Base-by-base conservation (phyloP, 2,113 vertebrate genomes). In the Cyanoderma ruficeps region DNA sequence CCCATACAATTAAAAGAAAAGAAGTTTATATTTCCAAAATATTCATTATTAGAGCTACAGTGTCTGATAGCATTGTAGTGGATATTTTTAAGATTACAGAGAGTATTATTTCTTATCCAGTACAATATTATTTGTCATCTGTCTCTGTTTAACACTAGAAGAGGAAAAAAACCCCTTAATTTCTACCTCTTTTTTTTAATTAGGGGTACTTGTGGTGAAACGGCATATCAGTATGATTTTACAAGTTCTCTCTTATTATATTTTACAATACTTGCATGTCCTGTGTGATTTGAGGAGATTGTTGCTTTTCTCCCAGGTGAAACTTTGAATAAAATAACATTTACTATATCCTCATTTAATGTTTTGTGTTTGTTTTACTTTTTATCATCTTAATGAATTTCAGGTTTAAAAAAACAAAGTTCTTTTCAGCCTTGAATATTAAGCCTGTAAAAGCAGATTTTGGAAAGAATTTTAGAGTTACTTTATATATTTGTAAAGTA, bases 351-450 rank as follows among this genome's bases (percentile, higher is more conserved):
- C 35, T 92, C 21, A 8, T 72, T 95, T 94, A 88, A 94, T 93
- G 39, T 77, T 17, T 41, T 89, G 13, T 74, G 21, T 41, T 96
- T 83, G 22, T 74, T 93, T 94, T 91, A 33, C 74, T 96, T 94
- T 95, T 97, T 90, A 93, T 50, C 13, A 42, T 53, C n/a, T 85
- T 75, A 94, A 78, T 83, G 42, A 95, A 83, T 85, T 90, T 89
- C 76, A 91, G n/a, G 27, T 60, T 39, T 35, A 76, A 83, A 53
- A 91, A 68, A 61, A 9, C 2, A 42, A 83, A 63, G 37, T 46
- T 61, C 33, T 88, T 94, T 94, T 76, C 82, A 95, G 55, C 41
- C 37, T 76, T 77, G 31, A 77, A 41, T 33, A 87, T 41, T 82
- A 61, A 60, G 28, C 6, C 37, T 67, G 25, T 47, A 78, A 87